These are phyloP conservation scores for Astyanax mexicanus DNA, from an alignment of 2,797 vertebrate species.

Conservation along the genomic window DNA sequence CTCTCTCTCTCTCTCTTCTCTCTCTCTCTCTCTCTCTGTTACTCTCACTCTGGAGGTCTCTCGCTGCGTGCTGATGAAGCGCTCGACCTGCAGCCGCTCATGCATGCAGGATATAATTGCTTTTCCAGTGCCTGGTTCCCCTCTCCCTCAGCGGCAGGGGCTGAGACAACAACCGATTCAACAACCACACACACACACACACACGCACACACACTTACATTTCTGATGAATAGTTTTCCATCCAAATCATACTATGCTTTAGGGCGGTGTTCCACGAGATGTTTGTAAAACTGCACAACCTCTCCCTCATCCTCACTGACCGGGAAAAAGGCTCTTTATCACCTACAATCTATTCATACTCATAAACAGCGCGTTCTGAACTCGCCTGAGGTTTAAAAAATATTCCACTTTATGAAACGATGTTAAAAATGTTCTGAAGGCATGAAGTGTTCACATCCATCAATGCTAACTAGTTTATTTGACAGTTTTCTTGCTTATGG, in stretches of 20 bases:
- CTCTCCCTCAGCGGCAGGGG: conserved; percentile 61
- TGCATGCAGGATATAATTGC: conserved; percentile 82
- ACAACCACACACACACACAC: neutral
- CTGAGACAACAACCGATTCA: conserved; percentile 42
- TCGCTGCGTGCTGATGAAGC: conserved; percentile 67
- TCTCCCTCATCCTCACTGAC: neutral
- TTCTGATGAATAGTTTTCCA: conserved; percentile 8
- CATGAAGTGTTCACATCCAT: no score
- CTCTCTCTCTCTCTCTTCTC: no score
- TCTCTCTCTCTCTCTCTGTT: neutral
- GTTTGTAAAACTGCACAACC: neutral
- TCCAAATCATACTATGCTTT: neutral
- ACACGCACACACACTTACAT: neutral
- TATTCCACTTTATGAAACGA: no score
- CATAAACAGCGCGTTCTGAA: neutral
- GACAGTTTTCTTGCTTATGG: no score
- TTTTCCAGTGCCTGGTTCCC: conserved; percentile 78
- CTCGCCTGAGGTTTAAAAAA: no score
- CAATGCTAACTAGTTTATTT: no score
- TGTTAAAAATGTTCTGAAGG: no score
- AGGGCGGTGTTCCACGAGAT: neutral
- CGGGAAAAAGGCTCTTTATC: neutral
- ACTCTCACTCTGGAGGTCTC: conserved; percentile 45
- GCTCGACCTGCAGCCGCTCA: conserved; percentile 77
- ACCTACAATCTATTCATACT: neutral